Conservation (phyloP, 1,140 invertebrate species). For the Bombus waltoni region DNA sequence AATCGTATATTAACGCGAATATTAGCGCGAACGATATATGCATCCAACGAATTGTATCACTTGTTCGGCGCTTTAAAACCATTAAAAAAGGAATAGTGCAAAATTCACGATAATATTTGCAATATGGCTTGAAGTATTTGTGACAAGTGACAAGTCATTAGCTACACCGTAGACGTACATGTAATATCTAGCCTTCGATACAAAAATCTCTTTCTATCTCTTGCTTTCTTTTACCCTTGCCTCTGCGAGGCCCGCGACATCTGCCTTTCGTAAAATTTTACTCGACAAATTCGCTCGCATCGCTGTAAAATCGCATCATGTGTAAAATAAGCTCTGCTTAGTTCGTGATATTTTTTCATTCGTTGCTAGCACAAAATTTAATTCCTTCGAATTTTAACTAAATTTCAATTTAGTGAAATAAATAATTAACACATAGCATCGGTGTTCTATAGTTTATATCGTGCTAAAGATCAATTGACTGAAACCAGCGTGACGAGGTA, state of each 20-base stretch:
- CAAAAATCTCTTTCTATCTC: conserved; percentile 27
- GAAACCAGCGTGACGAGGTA: too few relatives aligned
- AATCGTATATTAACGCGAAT: neutral
- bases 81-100: conserved; percentile 40
- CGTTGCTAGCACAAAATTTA: neutral
- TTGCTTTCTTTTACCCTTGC: neutral
- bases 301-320: neutral
- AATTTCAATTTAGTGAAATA: too few relatives aligned
- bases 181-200: conserved; percentile 9
- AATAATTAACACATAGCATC: too few relatives aligned
- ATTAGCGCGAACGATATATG: neutral
- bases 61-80: conserved; percentile 8
- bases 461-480: too few relatives aligned
- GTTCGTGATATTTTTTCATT: neutral
- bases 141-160: conserved; percentile 42
- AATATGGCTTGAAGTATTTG: conserved; percentile 38
- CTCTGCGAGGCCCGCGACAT: neutral
- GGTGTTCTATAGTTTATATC: too few relatives aligned
- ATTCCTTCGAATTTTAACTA: neutral
- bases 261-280: neutral
- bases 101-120: conserved; percentile 32
- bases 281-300: conserved; percentile 12
- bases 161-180: conserved; percentile 10
- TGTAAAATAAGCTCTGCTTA: conserved; percentile 6
- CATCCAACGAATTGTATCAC: conserved; percentile 5